These are phyloP conservation scores for Eupithecia pulchellata DNA, from an alignment of 2,888 invertebrate genomes.

Conservation along the genomic window DNA sequence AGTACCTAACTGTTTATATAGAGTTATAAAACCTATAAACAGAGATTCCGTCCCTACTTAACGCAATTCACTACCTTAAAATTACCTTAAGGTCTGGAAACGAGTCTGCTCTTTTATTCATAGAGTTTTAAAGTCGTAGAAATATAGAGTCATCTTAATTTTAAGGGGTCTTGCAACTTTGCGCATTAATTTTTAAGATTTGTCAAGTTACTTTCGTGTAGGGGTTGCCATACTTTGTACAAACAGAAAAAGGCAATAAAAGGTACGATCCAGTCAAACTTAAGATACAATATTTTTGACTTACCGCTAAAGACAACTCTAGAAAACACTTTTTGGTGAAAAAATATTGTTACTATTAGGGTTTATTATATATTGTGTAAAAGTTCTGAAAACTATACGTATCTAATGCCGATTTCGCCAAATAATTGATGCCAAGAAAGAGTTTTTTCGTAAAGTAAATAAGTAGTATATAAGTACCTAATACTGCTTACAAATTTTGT, in stretches of 20 bases:
- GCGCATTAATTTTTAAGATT: constrained; percentile 34
- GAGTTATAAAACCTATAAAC: background rate
- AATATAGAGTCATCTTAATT: constrained; percentile 44
- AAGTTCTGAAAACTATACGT: background rate
- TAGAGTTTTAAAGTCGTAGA: constrained; percentile 45
- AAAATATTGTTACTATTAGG: no score
- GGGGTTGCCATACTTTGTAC: background rate
- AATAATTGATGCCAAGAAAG: background rate
- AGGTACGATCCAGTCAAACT: background rate
- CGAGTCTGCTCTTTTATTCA: constrained; percentile 44
- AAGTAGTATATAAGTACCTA: background rate
- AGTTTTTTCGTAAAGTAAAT: background rate
- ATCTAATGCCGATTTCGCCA: background rate
- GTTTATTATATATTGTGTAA: background rate
- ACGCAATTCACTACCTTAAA: constrained; percentile 39
- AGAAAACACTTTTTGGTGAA: background rate
- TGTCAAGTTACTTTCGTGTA: constrained; percentile 17
- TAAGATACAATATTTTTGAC: background rate
- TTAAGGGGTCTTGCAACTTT: constrained; percentile 38
- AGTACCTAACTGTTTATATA: background rate
- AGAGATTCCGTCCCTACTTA: background rate
- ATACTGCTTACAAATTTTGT: no score
- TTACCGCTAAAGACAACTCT: background rate
- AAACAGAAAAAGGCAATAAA: background rate
- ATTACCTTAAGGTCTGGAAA: constrained; percentile 39